Base-by-base conservation (phyloP, 2,888 invertebrate genomes). In the Dasysyrphus albostriatus region DNA sequence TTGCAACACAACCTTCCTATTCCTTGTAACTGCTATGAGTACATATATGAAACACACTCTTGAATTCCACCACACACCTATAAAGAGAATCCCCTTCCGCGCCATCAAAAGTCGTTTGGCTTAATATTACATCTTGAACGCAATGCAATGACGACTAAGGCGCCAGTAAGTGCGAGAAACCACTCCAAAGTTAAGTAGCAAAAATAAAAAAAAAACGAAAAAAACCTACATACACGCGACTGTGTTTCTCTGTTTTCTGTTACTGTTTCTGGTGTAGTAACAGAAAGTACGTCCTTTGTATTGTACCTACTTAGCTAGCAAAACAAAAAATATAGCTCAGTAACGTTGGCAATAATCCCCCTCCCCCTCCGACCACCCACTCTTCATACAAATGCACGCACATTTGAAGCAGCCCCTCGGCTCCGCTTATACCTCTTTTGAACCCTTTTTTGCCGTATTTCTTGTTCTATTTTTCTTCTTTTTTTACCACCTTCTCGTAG, bases 181-280 rank as follows among this genome's bases (percentile, higher is more conserved):
- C 79, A 79, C 83, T 83, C 74, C 56, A 79, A 74, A 83, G 70
- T 70, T 83, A 79, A 83, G 83, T 79, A 83, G 83, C 83, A 83
- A 70, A 58, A 8, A 34, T 37, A n/a, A 34, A 58, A 32, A 34
- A 32, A 32, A 5, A 37, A 59, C n/a, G n/a, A 37, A 34, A 37
- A 19, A 39, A 39, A 56, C 24, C 56, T 58, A 24, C 24, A 24
- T 75, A 74, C 74, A 83, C 75, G 74, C 83, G 81, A 63, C 74
- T 69, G 24, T 44, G 51, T 32, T 69, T 34, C 29, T 61, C 19
- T 16, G n/a, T 65, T 65, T 44, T 24, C 24, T 24, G 24, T 24
- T 24, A 24, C 65, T 65, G 47, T 65, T 47, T 3, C 54, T 56
- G 32, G 73, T 73, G 54, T 73, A 73, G 73, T 47, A 59, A 69